Evolutionary conservation across 1,140 invertebrate genomes (phyloP).

Genomic region (Harpegnathos saltator): DNA sequence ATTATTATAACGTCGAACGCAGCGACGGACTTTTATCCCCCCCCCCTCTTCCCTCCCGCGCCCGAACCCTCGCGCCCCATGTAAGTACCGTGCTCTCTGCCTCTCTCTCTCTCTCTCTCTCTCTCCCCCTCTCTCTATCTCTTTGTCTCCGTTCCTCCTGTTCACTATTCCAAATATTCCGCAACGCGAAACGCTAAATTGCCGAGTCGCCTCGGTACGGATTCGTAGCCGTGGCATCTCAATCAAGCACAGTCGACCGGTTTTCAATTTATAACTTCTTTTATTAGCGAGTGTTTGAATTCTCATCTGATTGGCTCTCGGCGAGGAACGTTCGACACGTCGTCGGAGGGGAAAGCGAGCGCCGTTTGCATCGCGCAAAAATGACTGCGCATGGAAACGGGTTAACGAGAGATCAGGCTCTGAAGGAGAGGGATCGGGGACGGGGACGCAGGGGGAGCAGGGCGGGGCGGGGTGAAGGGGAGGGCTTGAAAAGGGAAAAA

Average conservation of each 20-base stretch:
- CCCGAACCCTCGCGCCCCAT: conserved; percentile 15
- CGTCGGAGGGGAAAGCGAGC: conserved; percentile 33
- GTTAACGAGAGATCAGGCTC: not conserved
- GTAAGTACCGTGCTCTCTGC: not conserved
- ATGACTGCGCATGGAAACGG: conserved; percentile 37
- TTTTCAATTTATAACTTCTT: not conserved
- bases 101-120: not conserved
- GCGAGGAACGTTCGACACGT: too few species aligned
- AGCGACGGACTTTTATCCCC: conserved; percentile 59
- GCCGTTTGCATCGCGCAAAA: conserved; percentile 24
- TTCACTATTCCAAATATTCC: conserved; percentile 31
- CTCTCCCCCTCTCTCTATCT: not conserved
- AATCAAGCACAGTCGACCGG: not conserved
- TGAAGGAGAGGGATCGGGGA: conserved; percentile 2
- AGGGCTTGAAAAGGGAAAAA: conserved; percentile 25
- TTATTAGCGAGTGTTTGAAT: too few species aligned
- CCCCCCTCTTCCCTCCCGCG: too few species aligned
- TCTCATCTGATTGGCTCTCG: too few species aligned
- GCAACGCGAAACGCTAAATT: not conserved
- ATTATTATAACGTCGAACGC: conserved; percentile 71
- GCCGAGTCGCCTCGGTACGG: not conserved
- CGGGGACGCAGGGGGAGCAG: too few species aligned
- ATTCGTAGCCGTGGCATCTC: not conserved
- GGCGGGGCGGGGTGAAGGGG: too few species aligned
- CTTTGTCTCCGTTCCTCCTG: not conserved